Conservation (phyloP, 2,113 vertebrate genomes). For the Sorex araneus region DNA sequence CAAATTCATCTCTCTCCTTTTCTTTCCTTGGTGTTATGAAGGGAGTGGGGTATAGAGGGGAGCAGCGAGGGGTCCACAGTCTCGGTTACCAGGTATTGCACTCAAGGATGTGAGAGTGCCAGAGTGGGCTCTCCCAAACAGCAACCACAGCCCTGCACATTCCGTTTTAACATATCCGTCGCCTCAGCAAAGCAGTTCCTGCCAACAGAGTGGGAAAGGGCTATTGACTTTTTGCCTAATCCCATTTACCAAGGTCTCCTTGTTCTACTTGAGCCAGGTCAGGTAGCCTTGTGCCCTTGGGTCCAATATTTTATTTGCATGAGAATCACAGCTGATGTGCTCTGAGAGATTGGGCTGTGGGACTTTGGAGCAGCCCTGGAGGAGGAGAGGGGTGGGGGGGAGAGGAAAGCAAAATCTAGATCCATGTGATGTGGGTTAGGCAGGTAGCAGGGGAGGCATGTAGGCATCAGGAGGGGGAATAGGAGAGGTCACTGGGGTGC, state of each 20-base stretch:
- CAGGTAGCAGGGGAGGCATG: not conserved
- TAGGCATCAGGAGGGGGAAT: not conserved
- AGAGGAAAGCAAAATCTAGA: not conserved
- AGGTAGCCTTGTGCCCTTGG: not conserved
- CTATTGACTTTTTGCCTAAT: too few relatives aligned
- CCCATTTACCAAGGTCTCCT: not conserved
- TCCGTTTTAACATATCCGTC: not conserved
- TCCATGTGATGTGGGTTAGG: not conserved
- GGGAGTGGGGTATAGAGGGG: not conserved
- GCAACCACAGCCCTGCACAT: too few relatives aligned
- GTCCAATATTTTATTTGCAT: not conserved
- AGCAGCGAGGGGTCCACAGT: too few relatives aligned
- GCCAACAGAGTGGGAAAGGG: not conserved
- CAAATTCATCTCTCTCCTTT: too few relatives aligned
- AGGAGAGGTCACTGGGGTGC: not conserved
- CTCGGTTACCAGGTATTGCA: too few relatives aligned
- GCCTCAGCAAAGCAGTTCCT: not conserved
- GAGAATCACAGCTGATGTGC: not conserved
- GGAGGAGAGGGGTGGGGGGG: fast-evolving
- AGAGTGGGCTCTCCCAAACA: too few relatives aligned
- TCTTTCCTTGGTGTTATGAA: not conserved
- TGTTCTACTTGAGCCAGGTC: not conserved
- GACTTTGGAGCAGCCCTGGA: not conserved
- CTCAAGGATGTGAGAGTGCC: too few relatives aligned
- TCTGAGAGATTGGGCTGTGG: not conserved